These are phyloP conservation scores for Limonius californicus DNA, from an alignment of 1,140 invertebrate species.

Conservation along the genomic window DNA sequence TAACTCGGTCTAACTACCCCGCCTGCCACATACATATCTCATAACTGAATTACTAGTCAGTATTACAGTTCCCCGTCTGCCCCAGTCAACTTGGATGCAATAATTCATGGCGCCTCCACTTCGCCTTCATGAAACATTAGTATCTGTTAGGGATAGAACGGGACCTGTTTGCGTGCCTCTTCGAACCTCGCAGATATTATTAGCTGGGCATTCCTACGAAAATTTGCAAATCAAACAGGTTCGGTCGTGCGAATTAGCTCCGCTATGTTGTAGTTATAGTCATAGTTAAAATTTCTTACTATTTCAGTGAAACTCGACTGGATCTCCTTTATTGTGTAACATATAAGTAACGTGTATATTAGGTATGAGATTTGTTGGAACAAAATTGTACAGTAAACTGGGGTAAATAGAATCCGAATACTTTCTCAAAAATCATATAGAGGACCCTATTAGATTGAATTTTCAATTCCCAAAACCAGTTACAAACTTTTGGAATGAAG, in stretches of 20 bases:
- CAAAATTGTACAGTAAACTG: too few relatives aligned
- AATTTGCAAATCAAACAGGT: not conserved
- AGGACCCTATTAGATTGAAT: too few relatives aligned
- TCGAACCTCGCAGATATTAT: not conserved
- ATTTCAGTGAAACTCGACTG: too few relatives aligned
- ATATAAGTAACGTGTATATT: too few relatives aligned
- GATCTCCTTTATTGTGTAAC: too few relatives aligned
- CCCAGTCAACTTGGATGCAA: slow-evolving; percentile 22
- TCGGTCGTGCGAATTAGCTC: not conserved
- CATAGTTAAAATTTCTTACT: too few relatives aligned
- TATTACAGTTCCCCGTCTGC: slow-evolving; percentile 23
- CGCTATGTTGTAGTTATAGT: too few relatives aligned
- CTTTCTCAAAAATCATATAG: too few relatives aligned
- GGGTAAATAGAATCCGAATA: too few relatives aligned
- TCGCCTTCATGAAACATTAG: slow-evolving; percentile 22
- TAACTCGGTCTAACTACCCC: slow-evolving; percentile 16
- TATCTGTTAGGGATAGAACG: slow-evolving; percentile 19
- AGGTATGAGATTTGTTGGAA: too few relatives aligned
- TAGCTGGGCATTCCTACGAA: not conserved
- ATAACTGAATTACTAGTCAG: slow-evolving; percentile 25
- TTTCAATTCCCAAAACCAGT: too few relatives aligned
- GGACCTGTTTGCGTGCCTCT: slow-evolving; percentile 21
- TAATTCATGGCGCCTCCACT: slow-evolving; percentile 25
- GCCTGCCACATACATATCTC: slow-evolving; percentile 25
- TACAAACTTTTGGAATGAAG: too few relatives aligned